Base-by-base conservation (phyloP, 2,113 vertebrate species). In the Dasypus novemcinctus region DNA sequence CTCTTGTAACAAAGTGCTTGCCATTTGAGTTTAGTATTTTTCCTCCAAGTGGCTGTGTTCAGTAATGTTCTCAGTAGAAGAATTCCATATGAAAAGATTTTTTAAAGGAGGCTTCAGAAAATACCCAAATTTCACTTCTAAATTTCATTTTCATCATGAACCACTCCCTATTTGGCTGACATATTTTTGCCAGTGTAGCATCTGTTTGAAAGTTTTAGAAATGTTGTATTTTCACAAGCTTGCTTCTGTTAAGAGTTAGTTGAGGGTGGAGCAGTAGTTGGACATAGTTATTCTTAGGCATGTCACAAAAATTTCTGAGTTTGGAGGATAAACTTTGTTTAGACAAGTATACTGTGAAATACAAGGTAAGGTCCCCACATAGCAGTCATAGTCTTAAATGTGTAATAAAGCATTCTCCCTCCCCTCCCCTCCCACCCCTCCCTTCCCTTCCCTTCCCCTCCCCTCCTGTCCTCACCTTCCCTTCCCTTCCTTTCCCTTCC, bases 321-420 rank as follows among this genome's bases (percentile, higher is more conserved):
- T 43, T 64, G 49, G 49, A 94, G 74, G 71, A 76, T 33, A 94
- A 90, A 68, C 95, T 90, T 59, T 94, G 76, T 95, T 94, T 79
- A 84, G 36, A 95, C 43, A 95, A 80, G 68, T 79, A 79, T 23
- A 52, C 36, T 74, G 13, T 54, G 57, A 83, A 96, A 79, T 69
- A 59, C 49, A 78, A 54, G 33, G 46, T 5, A 23, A 27, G 66
- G 29, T 82, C 66, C 38, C 17, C 36, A 80, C 71, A 81, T 25
- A 59, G 29, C 13, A 87, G 4, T 63, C 63, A 43, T 4, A 64
- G 74, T 36, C 64, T 46, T 38, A 92, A 88, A 33, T 59, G 27
- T 36, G 23, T 46, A 63, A 4, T 20, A 41, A 75, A 91, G 41
- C 41, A 29, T 21, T n/a, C 36, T 82, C 11, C 57, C 86, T 54